phyloP scores from a whole-genome alignment of 2,113 vertebrate genomes.

The Leucoraja erinaceus region DNA sequence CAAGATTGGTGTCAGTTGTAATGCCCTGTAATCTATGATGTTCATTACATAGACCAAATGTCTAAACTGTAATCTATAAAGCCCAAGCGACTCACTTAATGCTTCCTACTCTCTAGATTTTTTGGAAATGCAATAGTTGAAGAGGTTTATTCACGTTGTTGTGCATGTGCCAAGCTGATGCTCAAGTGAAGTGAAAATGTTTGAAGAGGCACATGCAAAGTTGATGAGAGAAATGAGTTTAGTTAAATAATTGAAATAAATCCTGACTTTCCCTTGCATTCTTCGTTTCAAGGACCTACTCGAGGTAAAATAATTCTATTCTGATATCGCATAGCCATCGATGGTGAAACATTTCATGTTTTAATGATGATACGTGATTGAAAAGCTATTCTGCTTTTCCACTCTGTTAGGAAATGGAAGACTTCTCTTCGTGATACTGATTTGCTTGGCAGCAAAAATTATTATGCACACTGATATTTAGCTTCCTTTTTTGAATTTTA shows the following conservation, averaged over 20 bases:
- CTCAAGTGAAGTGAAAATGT: background rate
- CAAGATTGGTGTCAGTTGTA: background rate
- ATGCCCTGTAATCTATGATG: background rate
- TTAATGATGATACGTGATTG: background rate
- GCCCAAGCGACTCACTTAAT: background rate
- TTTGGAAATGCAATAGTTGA: background rate
- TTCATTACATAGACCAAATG: background rate
- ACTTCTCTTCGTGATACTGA: background rate
- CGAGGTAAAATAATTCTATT: background rate
- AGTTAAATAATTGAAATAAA: background rate
- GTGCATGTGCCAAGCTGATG: background rate
- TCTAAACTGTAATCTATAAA: background rate
- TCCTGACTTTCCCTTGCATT: background rate
- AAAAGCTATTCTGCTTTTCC: background rate
- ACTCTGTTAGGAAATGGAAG: background rate
- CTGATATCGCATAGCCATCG: background rate
- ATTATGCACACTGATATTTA: background rate
- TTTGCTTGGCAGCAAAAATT: background rate
- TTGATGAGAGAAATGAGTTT: background rate
- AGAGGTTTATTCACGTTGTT: background rate
- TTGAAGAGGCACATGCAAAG: background rate
- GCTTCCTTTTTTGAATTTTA: background rate
- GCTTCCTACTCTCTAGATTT: background rate
- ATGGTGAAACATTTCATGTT: background rate
- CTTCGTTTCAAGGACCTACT: background rate